Base-by-base conservation (phyloP, 2,113 vertebrate species). In the Spheniscus mendiculus region DNA sequence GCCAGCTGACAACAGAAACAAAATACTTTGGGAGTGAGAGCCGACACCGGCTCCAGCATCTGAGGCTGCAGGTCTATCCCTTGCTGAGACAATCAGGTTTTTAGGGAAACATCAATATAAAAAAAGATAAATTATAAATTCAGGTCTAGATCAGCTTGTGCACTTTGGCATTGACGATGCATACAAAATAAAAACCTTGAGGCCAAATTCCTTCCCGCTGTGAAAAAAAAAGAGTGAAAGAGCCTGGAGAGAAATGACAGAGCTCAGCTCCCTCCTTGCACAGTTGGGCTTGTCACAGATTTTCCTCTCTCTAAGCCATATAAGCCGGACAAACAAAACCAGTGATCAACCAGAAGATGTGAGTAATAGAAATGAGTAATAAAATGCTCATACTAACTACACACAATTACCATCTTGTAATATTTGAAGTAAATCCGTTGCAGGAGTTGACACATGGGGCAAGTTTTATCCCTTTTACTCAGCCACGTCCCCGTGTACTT, bases 401-500 rank as follows among this genome's bases (percentile, higher is more conserved):
- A 1, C 34, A 15, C 23, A 34, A 38, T 14, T 9, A 61, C 9
- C 62, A n/a, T 42, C 45, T 36, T 32, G 21, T 14, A 10, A n/a
- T 47, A 27, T 47, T 61, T 21, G 18, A 11, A 34, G 27, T 16
- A 36, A 74, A 62, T 6, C 45, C 6, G 0, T 6, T 40, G 47
- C 26, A 47, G 30, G 25, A 61, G 8, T 23, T n/a, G 53, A 26
- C 7, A 4, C 25, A 5, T 1, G 12, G 40, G 11, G 21, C 12
- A 55, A 47, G 34, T 69, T 69, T 61, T 20, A 14, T 11, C 38
- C 71, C 18, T 30, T 61, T 40, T 32, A 15, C 11, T 47, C 40
- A 27, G 11, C 14, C 5, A 2, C 10, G 21, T 34, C 61, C 26
- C 14, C 1, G 4, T 3, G 32, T 12, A 5, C 38, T 32, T 7